Evolutionary conservation across 2,888 invertebrate species (phyloP), one percentile per base, ranked within the genome.

Genomic region (Scaptomyza flava): DNA sequence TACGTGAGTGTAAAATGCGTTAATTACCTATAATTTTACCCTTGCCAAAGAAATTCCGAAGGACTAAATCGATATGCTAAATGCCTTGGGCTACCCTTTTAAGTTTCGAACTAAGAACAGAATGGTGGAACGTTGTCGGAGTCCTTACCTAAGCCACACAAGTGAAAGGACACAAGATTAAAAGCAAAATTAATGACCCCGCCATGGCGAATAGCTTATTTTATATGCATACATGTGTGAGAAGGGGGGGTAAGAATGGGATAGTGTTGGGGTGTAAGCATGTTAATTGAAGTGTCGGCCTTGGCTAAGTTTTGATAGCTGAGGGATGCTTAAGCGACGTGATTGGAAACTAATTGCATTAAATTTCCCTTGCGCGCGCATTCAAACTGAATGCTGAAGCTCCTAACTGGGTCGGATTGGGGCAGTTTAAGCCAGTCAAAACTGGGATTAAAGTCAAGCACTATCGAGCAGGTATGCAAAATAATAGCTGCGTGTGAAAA

Each of bases 281-380:
- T 50, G 64, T 54, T 73, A 72, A 76, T 77, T 65, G 72, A 62
- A 46, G 68, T 60, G 74, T 46, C 59, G 69, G 48, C 68, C 43
- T 59, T 45, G 45, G 57, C 43, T 48, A 38, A 68, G 73, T 45
- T 67, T 52, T 51, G 59, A 43, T 64, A 41, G 76, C 64, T 71
- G 20, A 54, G 64, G 60, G 70, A 65, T 61, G 57, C 51, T 51
- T 70, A 60, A 56, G 57, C 34, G 64, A 70, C 54, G 67, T 73
- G 84, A 82, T 84, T 82, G 75, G 72, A 67, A 76, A 69, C 67
- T 87, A 84, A 87, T 82, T 87, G 67, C 81, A 73, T 76, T 78
- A 68, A 83, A 78, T 83, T 78, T 51, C 51, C 45, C 27, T 45
- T 3, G 2, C 50, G 33, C 27, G 42, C 47, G 50, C 20, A 62